A percentile compares a stretch with the other conserved stretches of the same genome.
Conservation (phyloP, 2,113 vertebrate genomes). For the Laticauda colubrina region DNA sequence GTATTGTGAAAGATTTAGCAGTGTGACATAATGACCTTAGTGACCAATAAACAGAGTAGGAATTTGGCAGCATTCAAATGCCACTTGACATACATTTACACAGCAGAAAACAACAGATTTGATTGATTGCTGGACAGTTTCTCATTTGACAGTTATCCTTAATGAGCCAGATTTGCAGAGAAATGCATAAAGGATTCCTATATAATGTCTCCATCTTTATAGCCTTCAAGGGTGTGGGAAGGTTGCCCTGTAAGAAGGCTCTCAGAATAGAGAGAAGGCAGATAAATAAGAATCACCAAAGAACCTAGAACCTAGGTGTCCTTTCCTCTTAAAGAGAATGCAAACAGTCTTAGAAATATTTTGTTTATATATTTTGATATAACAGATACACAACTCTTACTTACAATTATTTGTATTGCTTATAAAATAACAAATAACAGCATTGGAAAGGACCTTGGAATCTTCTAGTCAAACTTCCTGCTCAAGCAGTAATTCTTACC, state of each 20-base stretch:
- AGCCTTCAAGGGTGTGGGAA: background rate
- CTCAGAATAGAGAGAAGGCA: background rate
- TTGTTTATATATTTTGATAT: background rate
- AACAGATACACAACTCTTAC: background rate
- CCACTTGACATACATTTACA: constrained; percentile 22
- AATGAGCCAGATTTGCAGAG: background rate
- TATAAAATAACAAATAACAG: background rate
- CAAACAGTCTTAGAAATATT: background rate
- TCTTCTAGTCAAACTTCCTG: background rate
- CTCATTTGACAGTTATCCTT: constrained; percentile 9
- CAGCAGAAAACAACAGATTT: constrained; percentile 22
- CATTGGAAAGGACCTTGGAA: background rate
- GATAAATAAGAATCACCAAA: background rate
- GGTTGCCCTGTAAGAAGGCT: background rate
- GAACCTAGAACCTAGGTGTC: background rate
- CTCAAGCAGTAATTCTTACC: too few species aligned
- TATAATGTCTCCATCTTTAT: background rate
- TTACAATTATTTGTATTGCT: background rate
- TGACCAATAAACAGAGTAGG: constrained; percentile 25
- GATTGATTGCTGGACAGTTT: constrained; percentile 20
- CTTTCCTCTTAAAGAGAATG: background rate
- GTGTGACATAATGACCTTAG: constrained; percentile 11
- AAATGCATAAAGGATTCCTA: constrained; percentile 6
- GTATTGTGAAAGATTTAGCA: constrained; percentile 28
- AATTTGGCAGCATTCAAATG: constrained; percentile 29